Conservation (phyloP, 2,888 invertebrate genomes). For the Uropetala carovei region DNA sequence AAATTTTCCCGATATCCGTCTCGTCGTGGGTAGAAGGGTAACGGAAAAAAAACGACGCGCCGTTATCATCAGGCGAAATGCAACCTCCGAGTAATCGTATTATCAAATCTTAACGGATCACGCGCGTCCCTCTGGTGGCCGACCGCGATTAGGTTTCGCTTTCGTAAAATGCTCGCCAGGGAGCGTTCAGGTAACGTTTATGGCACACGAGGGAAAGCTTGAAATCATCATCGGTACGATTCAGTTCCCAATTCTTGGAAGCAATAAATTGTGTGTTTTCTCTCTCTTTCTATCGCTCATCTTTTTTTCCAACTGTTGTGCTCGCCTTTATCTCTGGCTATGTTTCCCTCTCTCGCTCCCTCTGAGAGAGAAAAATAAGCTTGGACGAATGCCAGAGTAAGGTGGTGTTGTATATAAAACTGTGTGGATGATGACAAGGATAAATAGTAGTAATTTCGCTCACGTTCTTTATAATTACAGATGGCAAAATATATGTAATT, state of each 20-base stretch:
- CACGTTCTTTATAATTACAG: no score
- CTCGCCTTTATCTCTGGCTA: background rate
- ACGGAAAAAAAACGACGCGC: background rate
- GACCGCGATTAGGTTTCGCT: conserved; percentile 13
- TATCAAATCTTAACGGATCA: background rate
- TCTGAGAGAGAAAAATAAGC: no score
- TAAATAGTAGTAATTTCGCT: no score
- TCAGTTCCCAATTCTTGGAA: background rate
- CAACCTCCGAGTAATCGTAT: background rate
- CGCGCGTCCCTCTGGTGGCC: background rate
- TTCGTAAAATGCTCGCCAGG: conserved; percentile 11
- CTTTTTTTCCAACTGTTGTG: background rate
- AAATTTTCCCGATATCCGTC: background rate
- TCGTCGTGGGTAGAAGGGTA: background rate
- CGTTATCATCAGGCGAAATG: conserved; percentile 3
- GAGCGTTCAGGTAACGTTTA: background rate
- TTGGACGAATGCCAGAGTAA: no score
- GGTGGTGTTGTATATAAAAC: no score
- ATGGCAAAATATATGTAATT: no score
- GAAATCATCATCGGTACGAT: background rate
- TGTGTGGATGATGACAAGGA: no score
- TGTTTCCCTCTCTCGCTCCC: no score
- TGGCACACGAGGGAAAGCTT: background rate
- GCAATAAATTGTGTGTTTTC: no score
- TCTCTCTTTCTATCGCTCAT: background rate